Base-by-base conservation (phyloP, 2,888 invertebrate species). In the Brachypalpus laphriformis region DNA sequence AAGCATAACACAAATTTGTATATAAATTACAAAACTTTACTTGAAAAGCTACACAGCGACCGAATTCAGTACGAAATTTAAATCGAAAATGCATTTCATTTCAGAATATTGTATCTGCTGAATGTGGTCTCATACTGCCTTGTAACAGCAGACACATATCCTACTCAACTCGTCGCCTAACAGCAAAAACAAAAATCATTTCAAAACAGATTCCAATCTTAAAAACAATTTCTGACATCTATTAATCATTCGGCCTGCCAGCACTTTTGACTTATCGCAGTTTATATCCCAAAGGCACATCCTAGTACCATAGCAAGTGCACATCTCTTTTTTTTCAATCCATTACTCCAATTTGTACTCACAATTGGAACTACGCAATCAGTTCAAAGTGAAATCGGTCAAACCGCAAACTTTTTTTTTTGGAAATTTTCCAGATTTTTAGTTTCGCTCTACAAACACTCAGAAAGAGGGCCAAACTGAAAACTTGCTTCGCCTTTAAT, bases 401-500 rank as follows among this genome's bases (percentile, higher is more conserved):
- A 75, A 57, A 74, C 72, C 63, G 25, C 78, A 83, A 59, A 49
- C 42, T 63, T 72, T 28, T 25, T 65, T 16, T 68, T 63, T 65
- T 80, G 80, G 74, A 82, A 76, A 37, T 51, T 34, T 57, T 78
- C 78, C 83, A 78, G 57, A 20, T 49, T 63, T 54, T 22, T 61
- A 14, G 20, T 63, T 57, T 3, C 11, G 25, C 6, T n/a, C 9
- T 4, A 37, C 11, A 31, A 25, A 57, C 14, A 14, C 20, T 37
- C 8, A 34, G 11, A 45, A 57, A 49, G 45, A 22, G 54, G 40
- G 65, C 49, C 57, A 80, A 65, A 57, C 49, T 22, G 49, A 40
- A 80, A 66, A 51, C 72, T 51, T 42, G 34, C 25, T 40, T 66
- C 34, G 45, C 66, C 74, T 80, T 54, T 28, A 28, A 54, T 37